Percentiles rank a stretch among this genome's conserved stretches.
These are phyloP conservation scores for Heliangelus exortis DNA, from an alignment of 2,797 vertebrate genomes.

Conservation along the genomic window DNA sequence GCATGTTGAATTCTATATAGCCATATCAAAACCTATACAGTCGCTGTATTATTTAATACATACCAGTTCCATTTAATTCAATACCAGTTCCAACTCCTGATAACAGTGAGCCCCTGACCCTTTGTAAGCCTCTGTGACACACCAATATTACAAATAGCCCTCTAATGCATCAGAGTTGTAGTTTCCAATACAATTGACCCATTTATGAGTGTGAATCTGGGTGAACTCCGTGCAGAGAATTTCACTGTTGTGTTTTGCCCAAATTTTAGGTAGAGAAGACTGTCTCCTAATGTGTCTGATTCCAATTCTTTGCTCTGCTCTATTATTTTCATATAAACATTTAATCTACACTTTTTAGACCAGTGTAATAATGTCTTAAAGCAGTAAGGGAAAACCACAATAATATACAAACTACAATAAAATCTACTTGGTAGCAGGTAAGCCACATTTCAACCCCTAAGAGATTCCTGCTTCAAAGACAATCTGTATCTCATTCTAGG, in stretches of 20 bases:
- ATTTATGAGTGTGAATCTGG: background rate
- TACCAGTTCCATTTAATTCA: no score
- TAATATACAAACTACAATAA: background rate
- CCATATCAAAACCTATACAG: conserved; percentile 33
- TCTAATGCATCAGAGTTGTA: background rate
- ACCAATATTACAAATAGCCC: background rate
- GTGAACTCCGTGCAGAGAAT: background rate
- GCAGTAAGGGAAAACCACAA: conserved; percentile 10
- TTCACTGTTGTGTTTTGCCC: background rate
- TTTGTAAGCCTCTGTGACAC: background rate
- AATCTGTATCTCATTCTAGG: background rate
- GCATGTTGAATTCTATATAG: background rate
- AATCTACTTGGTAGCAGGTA: background rate
- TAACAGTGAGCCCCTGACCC: background rate
- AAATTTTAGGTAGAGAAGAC: background rate
- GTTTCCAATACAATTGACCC: background rate
- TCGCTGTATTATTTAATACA: conserved; percentile 10
- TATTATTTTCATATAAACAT: background rate
- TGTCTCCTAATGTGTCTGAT: background rate
- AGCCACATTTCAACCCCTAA: background rate
- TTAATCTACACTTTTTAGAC: background rate
- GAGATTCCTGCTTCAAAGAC: background rate
- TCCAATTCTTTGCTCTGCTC: background rate
- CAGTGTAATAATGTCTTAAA: background rate
- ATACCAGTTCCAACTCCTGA: background rate